phyloP scores from a whole-genome alignment of 1,140 invertebrate genomes.

The Carposina sasakii region DNA sequence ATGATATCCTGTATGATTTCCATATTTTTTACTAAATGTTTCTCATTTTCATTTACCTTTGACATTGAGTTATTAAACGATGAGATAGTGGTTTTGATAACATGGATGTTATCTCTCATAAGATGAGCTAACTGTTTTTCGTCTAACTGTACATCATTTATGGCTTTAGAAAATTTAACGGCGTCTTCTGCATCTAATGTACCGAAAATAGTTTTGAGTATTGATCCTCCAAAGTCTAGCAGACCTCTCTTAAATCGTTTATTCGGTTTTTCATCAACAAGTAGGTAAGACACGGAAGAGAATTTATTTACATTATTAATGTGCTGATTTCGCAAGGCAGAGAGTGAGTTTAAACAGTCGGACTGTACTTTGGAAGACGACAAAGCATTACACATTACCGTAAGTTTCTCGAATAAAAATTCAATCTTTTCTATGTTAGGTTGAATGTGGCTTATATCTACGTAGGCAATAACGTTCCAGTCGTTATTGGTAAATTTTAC shows the following conservation, averaged over 20 bases:
- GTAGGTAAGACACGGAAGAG: slow-evolving; percentile 14
- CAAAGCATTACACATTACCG: background rate
- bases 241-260: slow-evolving; percentile 14
- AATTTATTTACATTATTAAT: slow-evolving; percentile 12
- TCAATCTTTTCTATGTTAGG: background rate
- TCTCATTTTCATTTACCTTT: slow-evolving; percentile 12
- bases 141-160: slow-evolving; percentile 5
- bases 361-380: background rate
- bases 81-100: slow-evolving; percentile 5
- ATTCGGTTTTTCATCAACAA: background rate
- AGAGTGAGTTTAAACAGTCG: background rate
- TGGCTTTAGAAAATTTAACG: slow-evolving; percentile 14
- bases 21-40: slow-evolving; percentile 4
- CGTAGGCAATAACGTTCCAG: slow-evolving; percentile 1
- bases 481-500: slow-evolving; percentile 3
- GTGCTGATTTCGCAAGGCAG: background rate
- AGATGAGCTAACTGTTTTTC: slow-evolving; percentile 3
- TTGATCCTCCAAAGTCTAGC: slow-evolving; percentile 14
- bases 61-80: slow-evolving; percentile 10
- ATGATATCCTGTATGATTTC: background rate
- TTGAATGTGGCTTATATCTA: slow-evolving; percentile 7
- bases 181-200: slow-evolving; percentile 21
- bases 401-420: background rate
- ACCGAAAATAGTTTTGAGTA: slow-evolving; percentile 18
- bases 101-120: slow-evolving; percentile 7